Evolutionary conservation across 2,888 invertebrate species (phyloP).

Genomic region (Nemotelus nigrinus): DNA sequence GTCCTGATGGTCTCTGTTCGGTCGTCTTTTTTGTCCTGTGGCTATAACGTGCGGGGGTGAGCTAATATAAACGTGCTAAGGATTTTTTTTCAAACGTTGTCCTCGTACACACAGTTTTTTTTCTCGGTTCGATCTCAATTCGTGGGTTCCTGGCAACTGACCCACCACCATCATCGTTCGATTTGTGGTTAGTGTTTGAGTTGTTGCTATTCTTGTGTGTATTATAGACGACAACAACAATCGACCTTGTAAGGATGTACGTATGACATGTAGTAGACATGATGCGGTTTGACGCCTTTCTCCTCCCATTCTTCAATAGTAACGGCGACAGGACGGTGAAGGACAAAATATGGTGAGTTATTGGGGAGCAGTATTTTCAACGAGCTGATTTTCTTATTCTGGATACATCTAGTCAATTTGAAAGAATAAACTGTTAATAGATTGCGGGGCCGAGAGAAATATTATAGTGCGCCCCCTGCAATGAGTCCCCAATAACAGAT

Average conservation of each 20-base stretch:
- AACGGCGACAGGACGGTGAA: not conserved
- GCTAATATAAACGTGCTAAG: slow-evolving; percentile 10
- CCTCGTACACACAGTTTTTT: not conserved
- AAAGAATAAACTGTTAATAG: slow-evolving; percentile 12
- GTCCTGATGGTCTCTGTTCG: not conserved
- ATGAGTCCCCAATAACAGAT: slow-evolving; percentile 6
- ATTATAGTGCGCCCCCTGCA: not conserved
- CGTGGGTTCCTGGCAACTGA: slow-evolving; percentile 15
- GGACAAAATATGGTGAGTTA: slow-evolving; percentile 1
- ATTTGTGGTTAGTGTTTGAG: not conserved
- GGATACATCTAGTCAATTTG: not conserved
- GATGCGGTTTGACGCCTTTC: slow-evolving; percentile 36
- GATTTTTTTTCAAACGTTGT: slow-evolving; percentile 9
- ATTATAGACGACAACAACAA: not conserved
- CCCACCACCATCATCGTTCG: slow-evolving; percentile 18
- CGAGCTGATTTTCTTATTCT: slow-evolving; percentile 17
- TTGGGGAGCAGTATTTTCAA: not conserved
- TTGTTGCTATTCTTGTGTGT: not conserved
- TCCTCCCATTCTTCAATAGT: slow-evolving; percentile 2
- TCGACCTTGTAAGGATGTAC: slow-evolving; percentile 28
- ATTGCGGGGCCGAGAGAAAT: not conserved
- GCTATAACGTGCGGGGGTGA: slow-evolving; percentile 5
- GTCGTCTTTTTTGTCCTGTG: not conserved
- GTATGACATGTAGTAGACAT: slow-evolving; percentile 29
- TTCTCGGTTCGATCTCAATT: not conserved